Conservation (phyloP, 2,113 vertebrate genomes). For the Lamprologus sp. region DNA sequence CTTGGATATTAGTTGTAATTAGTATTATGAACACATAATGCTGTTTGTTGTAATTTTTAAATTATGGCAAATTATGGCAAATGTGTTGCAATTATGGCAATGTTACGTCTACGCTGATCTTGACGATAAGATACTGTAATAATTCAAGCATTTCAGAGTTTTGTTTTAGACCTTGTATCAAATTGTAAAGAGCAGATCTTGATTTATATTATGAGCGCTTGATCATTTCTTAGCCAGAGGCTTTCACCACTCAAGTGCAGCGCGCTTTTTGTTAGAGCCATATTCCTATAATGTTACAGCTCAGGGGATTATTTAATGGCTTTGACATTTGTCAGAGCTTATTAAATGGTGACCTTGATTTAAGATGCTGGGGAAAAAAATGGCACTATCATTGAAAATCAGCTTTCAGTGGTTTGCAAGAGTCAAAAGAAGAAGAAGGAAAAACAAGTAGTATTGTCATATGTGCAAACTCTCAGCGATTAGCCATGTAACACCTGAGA, state of each 20-base stretch:
- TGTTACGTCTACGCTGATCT: neutral
- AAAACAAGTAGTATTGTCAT: neutral
- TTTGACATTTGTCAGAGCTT: constrained; percentile 43
- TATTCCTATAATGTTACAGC: constrained; percentile 28
- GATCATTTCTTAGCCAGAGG: neutral
- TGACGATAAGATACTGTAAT: neutral
- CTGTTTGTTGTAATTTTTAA: neutral
- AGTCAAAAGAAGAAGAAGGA: neutral
- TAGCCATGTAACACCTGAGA: neutral
- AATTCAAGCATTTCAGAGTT: neutral
- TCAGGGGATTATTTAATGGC: constrained; percentile 32
- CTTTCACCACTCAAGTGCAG: neutral
- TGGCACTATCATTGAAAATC: neutral
- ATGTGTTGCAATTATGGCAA: neutral
- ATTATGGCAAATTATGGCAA: neutral
- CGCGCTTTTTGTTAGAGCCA: neutral
- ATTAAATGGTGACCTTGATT: constrained; percentile 34
- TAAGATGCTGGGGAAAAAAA: neutral
- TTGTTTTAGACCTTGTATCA: neutral
- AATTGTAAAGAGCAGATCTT: neutral
- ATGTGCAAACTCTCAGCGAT: neutral
- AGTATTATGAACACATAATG: neutral
- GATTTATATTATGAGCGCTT: neutral
- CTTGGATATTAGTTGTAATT: neutral
- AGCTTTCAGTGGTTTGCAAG: neutral